Percentiles rank a stretch among this genome's conserved stretches.
phyloP scores from a whole-genome alignment of 2,797 vertebrate genomes.

The Morus bassanus region DNA sequence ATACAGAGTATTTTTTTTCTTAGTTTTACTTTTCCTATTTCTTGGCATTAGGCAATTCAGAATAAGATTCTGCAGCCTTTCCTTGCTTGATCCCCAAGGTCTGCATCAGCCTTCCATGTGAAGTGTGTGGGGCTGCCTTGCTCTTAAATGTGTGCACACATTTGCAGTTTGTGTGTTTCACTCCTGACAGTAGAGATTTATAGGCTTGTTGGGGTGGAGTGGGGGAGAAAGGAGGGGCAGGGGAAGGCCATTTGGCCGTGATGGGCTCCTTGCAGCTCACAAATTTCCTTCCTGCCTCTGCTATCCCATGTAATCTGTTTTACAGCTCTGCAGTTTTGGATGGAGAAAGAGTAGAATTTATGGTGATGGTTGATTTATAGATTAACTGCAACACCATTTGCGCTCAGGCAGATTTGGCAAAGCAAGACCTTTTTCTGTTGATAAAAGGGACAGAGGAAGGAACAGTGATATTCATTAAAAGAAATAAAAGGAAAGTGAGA shows the following conservation, averaged over 20 bases:
- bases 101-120: neutral
- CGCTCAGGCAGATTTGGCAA: constrained; percentile 56
- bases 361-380: constrained; percentile 62
- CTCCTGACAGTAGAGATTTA: neutral
- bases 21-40: neutral
- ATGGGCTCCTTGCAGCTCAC: constrained; percentile 46
- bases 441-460: constrained; percentile 30
- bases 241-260: neutral
- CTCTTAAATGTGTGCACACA: neutral
- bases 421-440: constrained; percentile 39
- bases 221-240: neutral
- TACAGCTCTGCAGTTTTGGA: constrained; percentile 48
- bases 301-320: constrained; percentile 28
- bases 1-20: neutral
- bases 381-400: constrained; percentile 46
- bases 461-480: constrained; percentile 23
- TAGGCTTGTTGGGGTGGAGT: neutral
- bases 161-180: neutral
- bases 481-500: constrained; percentile 42
- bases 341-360: constrained; percentile 51
- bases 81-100: neutral
- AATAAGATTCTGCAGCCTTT: neutral
- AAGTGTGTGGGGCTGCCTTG: neutral
- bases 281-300: constrained; percentile 42
- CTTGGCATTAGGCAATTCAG: neutral